Base-by-base conservation (phyloP, 2,888 invertebrate genomes). In the Parelbella ahira region DNA sequence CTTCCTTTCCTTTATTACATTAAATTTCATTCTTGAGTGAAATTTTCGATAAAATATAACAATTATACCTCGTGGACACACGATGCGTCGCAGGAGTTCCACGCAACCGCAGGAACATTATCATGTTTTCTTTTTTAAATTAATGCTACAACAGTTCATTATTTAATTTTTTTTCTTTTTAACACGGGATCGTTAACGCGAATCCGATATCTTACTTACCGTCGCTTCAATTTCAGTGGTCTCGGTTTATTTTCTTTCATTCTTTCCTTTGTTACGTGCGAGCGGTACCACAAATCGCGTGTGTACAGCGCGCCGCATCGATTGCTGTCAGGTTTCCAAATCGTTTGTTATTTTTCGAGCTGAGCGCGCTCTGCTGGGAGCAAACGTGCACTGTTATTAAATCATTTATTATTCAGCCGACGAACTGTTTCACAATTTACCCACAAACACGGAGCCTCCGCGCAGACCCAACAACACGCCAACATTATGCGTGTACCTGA, bases 401-500 rank as follows among this genome's bases (percentile, higher is more conserved):
- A 83, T 84, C 82, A 86, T 86, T 84, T 86, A 86, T 87, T 86
- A 86, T 86, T 84, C 84, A 84, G 66, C 65, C 80, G 76, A 75
- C 81, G 82, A 86, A 81, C 80, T 79, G 84, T 86, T 84, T 83
- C 68, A 76, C 76, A 78, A 80, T 80, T 81, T 81, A 80, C 83
- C 80, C 79, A 83, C 80, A 42, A 42, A 28, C 34, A 25, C 25
- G 34, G 33, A 9, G 29, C 33, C 32, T 34, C 23, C 41, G 34
- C 15, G 23, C 41, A 28, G 25, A 28, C 15, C 34, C 34, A 42
- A 28, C 33, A 27, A 33, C 21, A 34, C 23, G 23, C 28, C 29
- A 34, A 34, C 34, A 42, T 28, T 42, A 42, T 42, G 42, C 42
- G 34, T 34, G 15, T 34, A 28, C 42, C 42, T 42, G 34, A 34